Evolutionary conservation across 2,797 vertebrate species (phyloP).

Genomic region (Myoxocephalus aenaeus): DNA sequence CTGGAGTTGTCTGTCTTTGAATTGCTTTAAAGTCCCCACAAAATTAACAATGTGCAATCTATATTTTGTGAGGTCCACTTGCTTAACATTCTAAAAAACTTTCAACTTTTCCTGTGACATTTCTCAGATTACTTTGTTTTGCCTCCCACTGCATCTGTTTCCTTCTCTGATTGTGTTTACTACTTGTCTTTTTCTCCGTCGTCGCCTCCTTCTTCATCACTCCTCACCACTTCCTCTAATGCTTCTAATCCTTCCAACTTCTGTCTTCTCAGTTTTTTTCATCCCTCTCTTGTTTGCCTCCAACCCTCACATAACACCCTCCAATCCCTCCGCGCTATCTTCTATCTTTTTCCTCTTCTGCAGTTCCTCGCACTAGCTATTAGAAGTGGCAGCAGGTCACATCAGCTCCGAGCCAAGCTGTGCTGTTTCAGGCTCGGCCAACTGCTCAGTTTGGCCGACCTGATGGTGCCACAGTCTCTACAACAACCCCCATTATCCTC

Average conservation of each 20-base stretch:
- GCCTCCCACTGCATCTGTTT: not conserved
- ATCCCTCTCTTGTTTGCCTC: conserved; percentile 43
- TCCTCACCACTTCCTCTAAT: conserved; percentile 24
- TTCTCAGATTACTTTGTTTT: not conserved
- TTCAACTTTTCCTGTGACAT: not conserved
- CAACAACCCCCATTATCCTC: conserved; percentile 39
- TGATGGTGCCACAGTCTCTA: conserved; percentile 61
- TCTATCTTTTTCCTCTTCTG: conserved; percentile 14
- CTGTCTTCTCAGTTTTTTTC: conserved; percentile 32
- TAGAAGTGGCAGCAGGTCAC: conserved; percentile 61
- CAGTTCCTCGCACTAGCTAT: conserved; percentile 34
- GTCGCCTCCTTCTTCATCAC: conserved; percentile 1
- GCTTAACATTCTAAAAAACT: not conserved
- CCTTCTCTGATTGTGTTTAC: not conserved
- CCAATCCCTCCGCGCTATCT: conserved; percentile 3
- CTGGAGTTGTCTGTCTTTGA: not conserved
- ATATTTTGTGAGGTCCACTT: not conserved
- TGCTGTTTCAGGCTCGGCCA: conserved; percentile 47
- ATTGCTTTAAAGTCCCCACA: not conserved
- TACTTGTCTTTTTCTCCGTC: conserved; percentile 12
- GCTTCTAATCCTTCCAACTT: conserved; percentile 45
- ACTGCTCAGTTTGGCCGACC: conserved; percentile 77
- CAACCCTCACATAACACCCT: conserved; percentile 19
- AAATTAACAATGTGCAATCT: not conserved
- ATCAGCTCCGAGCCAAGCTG: conserved; percentile 39